Base-by-base conservation (phyloP, 2,888 invertebrate genomes). In the Tinea semifulvella region DNA sequence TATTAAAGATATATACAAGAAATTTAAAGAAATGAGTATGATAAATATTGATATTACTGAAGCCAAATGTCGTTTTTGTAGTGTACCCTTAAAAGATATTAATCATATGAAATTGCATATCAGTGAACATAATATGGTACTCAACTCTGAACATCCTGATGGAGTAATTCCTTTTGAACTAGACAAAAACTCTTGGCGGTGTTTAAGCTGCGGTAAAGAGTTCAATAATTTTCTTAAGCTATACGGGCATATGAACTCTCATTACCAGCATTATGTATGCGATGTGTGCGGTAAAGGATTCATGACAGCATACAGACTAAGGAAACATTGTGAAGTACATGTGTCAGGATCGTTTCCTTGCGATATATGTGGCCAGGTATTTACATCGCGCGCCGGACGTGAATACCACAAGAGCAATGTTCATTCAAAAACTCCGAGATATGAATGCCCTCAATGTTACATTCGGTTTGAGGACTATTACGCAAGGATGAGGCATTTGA, bases 1-100 rank as follows among this genome's bases (percentile, higher is more conserved):
- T 14, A 53, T 68, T 2, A 67, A 65, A 44, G 79, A 76, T 40
- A 76, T 79, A 3, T 80, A 79, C 48, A 69, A 61, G 46, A 79
- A 77, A 50, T 77, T 69, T 46, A 77, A 71, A 52, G 77, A 79
- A 53, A 76, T 79, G 76, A 60, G 68, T 0, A 53, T 77, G 0
- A 76, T 80, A 4, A 80, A 79, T 36, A 60, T 80, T 1, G 79
- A 79, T 49, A 54, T 68, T 0, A 71, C 70, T 0, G 63, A 66
- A 4, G 63, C 74, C 1, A 45, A 51, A 1, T 80, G 80, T 48
- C 55, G 58, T n/a, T 48, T 63, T 5, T 80, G 80, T 47, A 52
- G 61, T 0, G 46, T 54, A 0, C 62, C 69, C 0, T 63, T 66
- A 40, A 52, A 6, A 52, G 59, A 62, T 18, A 52, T 69, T 0